Evolutionary conservation across 92 coral and sea anemone genomes (phyloP).

Genomic region (Zoanthus sociatus): DNA sequence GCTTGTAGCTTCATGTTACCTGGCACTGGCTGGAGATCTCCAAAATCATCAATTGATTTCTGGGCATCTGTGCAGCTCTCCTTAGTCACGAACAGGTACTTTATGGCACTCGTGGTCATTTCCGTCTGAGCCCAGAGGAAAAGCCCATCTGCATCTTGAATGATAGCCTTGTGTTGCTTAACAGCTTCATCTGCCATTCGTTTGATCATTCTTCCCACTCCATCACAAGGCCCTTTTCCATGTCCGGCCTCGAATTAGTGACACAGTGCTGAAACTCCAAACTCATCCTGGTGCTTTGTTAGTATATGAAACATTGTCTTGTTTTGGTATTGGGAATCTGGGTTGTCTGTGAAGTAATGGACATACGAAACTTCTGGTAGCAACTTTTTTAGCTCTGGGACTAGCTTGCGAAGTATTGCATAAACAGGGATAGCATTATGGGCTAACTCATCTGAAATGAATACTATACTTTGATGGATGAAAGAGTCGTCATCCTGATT

Average conservation of each 20-base stretch:
- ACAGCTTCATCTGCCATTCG: constrained; percentile 65
- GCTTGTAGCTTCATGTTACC: constrained; percentile 65
- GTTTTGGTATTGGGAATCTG: not conserved
- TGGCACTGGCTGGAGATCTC: constrained; percentile 32
- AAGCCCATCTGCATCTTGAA: constrained; percentile 56
- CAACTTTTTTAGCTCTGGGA: constrained; percentile 30
- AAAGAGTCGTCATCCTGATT: constrained; percentile 18
- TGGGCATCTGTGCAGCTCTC: constrained; percentile 42
- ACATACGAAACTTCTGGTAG: constrained; percentile 27
- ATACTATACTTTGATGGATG: constrained; percentile 58
- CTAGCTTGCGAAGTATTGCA: constrained; percentile 47
- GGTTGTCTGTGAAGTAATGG: constrained; percentile 47
- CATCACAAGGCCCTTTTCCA: constrained; percentile 14
- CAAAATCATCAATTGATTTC: constrained; percentile 31
- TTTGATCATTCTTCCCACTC: constrained; percentile 58
- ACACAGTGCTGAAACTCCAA: constrained; percentile 52
- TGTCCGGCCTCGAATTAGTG: constrained; percentile 58
- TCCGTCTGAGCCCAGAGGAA: constrained; percentile 52
- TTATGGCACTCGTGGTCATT: constrained; percentile 27
- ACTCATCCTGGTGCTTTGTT: constrained; percentile 34
- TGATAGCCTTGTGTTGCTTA: constrained; percentile 37
- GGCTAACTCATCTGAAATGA: constrained; percentile 50
- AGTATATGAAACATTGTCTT: constrained; percentile 52
- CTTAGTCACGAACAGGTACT: constrained; percentile 36
- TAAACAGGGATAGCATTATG: constrained; percentile 48